A percentile compares a stretch with the other conserved stretches of the same genome.
Evolutionary conservation across 2,113 vertebrate genomes (phyloP).

Genomic region (Nettapus auritus): DNA sequence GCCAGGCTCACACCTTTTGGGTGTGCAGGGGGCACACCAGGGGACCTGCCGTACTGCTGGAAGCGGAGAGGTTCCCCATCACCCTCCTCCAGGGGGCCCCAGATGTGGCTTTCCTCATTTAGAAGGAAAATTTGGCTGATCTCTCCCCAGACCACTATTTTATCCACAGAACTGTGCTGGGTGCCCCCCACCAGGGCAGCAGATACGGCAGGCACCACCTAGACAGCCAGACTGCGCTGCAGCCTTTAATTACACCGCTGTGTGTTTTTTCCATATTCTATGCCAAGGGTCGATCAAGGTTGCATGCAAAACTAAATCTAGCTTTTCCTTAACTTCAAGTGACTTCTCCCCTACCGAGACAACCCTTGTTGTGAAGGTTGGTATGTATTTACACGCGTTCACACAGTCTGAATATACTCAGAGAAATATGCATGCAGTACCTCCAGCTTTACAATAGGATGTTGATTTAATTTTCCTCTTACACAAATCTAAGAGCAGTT

Average conservation of each 20-base stretch:
- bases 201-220: not conserved
- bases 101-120: not conserved
- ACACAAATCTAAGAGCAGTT: slow-evolving; percentile 21
- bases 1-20: not conserved
- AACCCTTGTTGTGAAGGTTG: not conserved
- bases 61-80: not conserved
- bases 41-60: not conserved
- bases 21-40: fast-evolving
- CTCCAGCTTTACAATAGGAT: slow-evolving; percentile 1
- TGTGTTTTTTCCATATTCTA: fast-evolving
- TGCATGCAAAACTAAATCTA: not conserved
- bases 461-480: slow-evolving; percentile 50
- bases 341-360: not conserved
- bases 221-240: not conserved
- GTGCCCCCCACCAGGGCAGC: not conserved
- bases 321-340: not conserved
- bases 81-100: not conserved
- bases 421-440: not conserved
- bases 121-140: not conserved
- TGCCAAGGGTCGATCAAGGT: not conserved
- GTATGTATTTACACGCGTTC: not conserved
- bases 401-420: not conserved
- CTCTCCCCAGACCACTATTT: not conserved
- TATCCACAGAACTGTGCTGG: not conserved
- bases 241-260: not conserved